phyloP scores from a whole-genome alignment of 2,797 vertebrate species.

The Spinus olivaceus region DNA sequence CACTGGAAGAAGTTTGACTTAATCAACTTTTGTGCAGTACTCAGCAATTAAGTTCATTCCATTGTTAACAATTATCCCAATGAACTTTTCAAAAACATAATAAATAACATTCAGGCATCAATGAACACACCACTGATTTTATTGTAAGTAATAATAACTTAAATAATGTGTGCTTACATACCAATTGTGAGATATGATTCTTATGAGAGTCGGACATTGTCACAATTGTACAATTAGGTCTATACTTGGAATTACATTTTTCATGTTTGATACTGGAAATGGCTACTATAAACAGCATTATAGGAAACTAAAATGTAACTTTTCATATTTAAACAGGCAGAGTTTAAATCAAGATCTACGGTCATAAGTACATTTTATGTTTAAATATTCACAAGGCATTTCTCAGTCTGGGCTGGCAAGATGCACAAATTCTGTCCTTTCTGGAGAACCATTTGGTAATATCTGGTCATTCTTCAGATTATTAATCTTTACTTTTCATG shows the following conservation, averaged over 20 bases:
- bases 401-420: not conserved
- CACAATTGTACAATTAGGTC: slow-evolving; percentile 46
- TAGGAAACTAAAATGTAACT: slow-evolving; percentile 42
- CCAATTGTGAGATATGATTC: slow-evolving; percentile 14
- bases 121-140: slow-evolving; percentile 63
- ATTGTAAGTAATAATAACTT: slow-evolving; percentile 51
- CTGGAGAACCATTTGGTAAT: not conserved
- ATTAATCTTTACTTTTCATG: not conserved
- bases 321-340: slow-evolving; percentile 46
- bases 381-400: slow-evolving; percentile 37
- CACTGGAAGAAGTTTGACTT: not conserved
- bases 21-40: not conserved
- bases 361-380: slow-evolving; percentile 37
- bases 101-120: slow-evolving; percentile 64
- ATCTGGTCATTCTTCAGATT: not conserved
- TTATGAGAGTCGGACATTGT: slow-evolving; percentile 35
- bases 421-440: slow-evolving; percentile 64
- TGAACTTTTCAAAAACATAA: slow-evolving; percentile 18
- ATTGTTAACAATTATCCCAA: not conserved
- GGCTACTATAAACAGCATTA: slow-evolving; percentile 44
- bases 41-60: not conserved
- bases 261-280: slow-evolving; percentile 31
- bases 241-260: slow-evolving; percentile 47
- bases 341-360: slow-evolving; percentile 8
- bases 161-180: slow-evolving; percentile 49